Conservation (phyloP, 2,113 vertebrate species). For the Melanostigma gelatinosum region DNA sequence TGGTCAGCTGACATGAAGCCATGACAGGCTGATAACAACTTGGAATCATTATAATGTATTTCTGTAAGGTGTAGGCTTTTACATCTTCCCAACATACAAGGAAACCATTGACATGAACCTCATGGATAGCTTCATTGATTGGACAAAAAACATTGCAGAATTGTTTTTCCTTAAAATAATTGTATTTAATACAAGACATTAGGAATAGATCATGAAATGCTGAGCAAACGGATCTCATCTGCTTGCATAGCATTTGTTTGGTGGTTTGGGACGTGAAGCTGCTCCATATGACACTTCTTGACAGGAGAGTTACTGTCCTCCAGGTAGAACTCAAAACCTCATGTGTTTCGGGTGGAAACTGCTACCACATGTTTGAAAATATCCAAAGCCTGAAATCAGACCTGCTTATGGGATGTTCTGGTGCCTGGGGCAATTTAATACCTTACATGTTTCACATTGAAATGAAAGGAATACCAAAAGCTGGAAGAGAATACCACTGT, state of each 20-base stretch:
- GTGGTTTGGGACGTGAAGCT: constrained; percentile 31
- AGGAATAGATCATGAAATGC: constrained; percentile 19
- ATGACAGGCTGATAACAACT: constrained; percentile 1
- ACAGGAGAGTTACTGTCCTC: constrained; percentile 39
- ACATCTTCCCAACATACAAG: background rate
- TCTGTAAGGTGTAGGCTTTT: constrained; percentile 7
- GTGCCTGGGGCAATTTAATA: constrained; percentile 23
- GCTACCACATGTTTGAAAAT: constrained; percentile 54
- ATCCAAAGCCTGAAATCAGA: constrained; percentile 50
- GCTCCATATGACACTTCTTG: constrained; percentile 4
- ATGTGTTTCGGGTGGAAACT: constrained; percentile 15
- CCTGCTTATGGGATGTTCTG: constrained; percentile 33
- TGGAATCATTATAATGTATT: background rate
- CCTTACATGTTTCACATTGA: constrained; percentile 15
- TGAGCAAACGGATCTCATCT: background rate
- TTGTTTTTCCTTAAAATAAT: too few species aligned
- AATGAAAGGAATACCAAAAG: background rate
- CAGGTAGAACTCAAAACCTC: constrained; percentile 33
- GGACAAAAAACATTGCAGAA: background rate
- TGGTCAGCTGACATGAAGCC: background rate
- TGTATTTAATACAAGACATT: constrained; percentile 1
- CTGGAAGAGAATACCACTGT: constrained; percentile 7
- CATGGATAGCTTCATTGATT: background rate
- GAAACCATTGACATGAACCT: background rate
- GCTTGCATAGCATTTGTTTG: constrained; percentile 1